Evolutionary conservation across 1,140 invertebrate genomes (phyloP), one percentile per base, ranked within the genome.

Genomic region (Acyrthosiphon pisum): DNA sequence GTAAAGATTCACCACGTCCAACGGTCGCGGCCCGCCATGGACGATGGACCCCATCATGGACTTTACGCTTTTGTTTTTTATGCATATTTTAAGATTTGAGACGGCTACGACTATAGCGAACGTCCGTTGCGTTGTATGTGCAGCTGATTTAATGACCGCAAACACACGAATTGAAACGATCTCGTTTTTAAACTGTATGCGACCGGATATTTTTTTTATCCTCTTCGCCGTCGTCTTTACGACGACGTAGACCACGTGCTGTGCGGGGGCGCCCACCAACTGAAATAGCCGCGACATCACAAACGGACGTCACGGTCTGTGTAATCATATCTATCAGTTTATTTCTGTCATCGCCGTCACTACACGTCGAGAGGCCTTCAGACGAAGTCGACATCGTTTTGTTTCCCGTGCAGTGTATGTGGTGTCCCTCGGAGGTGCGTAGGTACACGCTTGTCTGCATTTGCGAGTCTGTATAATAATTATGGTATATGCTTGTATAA

Each of bases 311-410:
- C 91, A 91, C 56, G 90, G 90, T 68, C 56, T 68, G 90, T 91
- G 90, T 91, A 91, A 91, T 91, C 60, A 92, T 92, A 92, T 92
- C 91, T 83, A 92, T 92, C 60, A 50, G 91, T 92, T 92, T 92
- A 92, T 92, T 92, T 92, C 91, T 92, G 91, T 92, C 91, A 92
- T 92, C 91, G 46, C 91, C 56, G 90, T 91, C 56, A 76, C 60
- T 76, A 76, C 35, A 56, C 50, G 88, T 89, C 48, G 18, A 89
- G 87, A 89, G 88, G 22, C 48, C 88, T 89, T 37, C 48, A 23
- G 23, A 89, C 30, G 23, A 89, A 56, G 88, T 89, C 88, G 22
- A 89, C 53, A 89, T 26, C 35, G 50, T 89, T 89, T 89, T 37
- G 46, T 88, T 88, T 50, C 18, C 30, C 86, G 84, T 20, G 18